A percentile compares a stretch with the other conserved stretches of the same genome.
Evolutionary conservation across 2,797 vertebrate species (phyloP).

Genomic region (Rhinogobio ventralis): DNA sequence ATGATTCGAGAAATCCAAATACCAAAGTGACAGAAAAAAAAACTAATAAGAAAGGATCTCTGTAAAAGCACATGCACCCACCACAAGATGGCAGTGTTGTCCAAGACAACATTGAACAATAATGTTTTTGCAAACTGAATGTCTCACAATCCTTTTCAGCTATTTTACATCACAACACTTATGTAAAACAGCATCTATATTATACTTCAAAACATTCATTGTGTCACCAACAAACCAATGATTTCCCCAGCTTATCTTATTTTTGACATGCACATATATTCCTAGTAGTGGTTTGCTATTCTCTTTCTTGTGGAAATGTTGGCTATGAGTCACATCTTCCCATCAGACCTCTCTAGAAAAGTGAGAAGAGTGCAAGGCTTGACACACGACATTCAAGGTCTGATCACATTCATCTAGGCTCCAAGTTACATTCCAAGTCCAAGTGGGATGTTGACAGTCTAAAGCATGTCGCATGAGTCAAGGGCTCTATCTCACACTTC

Average conservation of each 20-base stretch:
- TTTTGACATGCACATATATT: constrained; percentile 17
- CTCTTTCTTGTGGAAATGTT: constrained; percentile 22
- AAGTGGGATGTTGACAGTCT: not conserved
- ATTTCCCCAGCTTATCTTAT: not conserved
- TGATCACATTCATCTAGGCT: constrained; percentile 10
- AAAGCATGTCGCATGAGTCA: not conserved
- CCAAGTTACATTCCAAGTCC: constrained; percentile 1
- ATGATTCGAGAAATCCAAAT: not conserved
- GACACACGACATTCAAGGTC: constrained; percentile 22
- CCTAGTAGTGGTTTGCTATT: not conserved
- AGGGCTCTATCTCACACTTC: constrained; percentile 1
- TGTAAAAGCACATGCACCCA: not conserved
- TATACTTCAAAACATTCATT: not conserved
- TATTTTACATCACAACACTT: not conserved
- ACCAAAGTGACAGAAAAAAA: not conserved
- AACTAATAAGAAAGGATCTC: not conserved
- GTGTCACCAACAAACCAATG: not conserved
- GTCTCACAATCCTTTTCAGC: not conserved
- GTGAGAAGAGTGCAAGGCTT: not conserved
- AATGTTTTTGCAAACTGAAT: constrained; percentile 5
- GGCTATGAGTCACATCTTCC: not conserved
- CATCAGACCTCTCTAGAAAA: not conserved
- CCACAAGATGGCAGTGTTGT: constrained; percentile 61
- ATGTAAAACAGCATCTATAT: not conserved
- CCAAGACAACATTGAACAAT: constrained; percentile 29